Conservation (phyloP, 2,797 vertebrate genomes). For the Allobates femoralis region DNA sequence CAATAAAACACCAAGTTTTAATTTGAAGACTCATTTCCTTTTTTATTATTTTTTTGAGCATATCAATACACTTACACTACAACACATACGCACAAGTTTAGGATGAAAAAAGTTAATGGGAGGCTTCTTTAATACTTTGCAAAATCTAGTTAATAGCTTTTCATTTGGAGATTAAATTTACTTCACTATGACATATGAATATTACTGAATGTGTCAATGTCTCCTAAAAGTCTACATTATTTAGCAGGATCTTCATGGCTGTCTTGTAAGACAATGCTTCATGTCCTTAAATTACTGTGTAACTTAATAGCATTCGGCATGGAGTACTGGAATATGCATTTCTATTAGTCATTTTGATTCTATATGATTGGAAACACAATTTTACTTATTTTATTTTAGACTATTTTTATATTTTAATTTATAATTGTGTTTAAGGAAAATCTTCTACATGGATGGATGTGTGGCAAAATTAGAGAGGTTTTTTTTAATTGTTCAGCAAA, state of each 20-base stretch:
- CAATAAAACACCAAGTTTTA: no score
- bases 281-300: conserved; percentile 21
- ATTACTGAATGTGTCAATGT: conserved; percentile 25
- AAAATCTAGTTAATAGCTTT: conserved; percentile 11
- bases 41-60: no score
- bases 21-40: no score
- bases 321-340: background rate
- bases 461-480: no score
- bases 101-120: no score
- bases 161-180: conserved; percentile 35
- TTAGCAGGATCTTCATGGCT: conserved; percentile 35
- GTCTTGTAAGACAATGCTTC: conserved; percentile 21
- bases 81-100: no score
- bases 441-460: no score
- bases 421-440: background rate
- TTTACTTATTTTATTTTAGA: background rate
- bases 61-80: no score
- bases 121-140: background rate
- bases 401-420: background rate
- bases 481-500: no score
- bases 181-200: background rate
- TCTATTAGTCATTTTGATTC: background rate
- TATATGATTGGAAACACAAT: background rate
- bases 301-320: background rate
- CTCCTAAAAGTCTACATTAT: conserved; percentile 52